A percentile compares a stretch with the other conserved stretches of the same genome.
These are phyloP conservation scores for Heliconius erato DNA, from an alignment of 2,888 invertebrate genomes.

Conservation along the genomic window DNA sequence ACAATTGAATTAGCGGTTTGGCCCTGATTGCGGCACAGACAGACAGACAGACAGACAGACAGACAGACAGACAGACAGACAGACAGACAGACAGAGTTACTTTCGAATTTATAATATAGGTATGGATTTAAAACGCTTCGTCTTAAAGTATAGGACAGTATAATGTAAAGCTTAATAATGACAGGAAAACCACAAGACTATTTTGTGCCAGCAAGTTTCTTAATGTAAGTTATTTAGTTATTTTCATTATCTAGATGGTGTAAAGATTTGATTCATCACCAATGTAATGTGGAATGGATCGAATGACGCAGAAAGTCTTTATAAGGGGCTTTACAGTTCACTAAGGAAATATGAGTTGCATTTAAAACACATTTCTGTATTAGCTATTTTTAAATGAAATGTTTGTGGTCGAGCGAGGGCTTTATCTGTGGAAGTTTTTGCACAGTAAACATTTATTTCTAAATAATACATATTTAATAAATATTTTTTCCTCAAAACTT, in stretches of 20 bases:
- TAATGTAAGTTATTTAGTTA: conserved; percentile 8
- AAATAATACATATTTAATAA: too few relatives aligned
- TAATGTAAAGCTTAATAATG: conserved; percentile 3
- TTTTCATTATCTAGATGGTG: conserved; percentile 14
- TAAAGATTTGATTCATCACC: conserved; percentile 12
- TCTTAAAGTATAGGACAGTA: background rate
- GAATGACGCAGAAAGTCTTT: conserved; percentile 36
- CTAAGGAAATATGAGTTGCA: conserved; percentile 31
- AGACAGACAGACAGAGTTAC: too few relatives aligned
- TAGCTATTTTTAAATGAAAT: conserved; percentile 27
- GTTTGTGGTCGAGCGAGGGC: conserved; percentile 35
- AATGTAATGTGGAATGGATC: conserved; percentile 31
- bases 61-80: too few relatives aligned
- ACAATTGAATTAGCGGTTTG: too few relatives aligned
- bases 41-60: too few relatives aligned
- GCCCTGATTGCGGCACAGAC: too few relatives aligned
- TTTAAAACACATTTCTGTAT: conserved; percentile 31
- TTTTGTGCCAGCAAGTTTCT: background rate
- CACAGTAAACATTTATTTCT: conserved; percentile 2
- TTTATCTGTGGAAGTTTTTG: conserved; percentile 28
- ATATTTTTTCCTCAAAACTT: conserved; percentile 5
- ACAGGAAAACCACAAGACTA: conserved; percentile 8
- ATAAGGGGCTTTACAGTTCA: conserved; percentile 41
- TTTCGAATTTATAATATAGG: too few relatives aligned
- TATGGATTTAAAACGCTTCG: background rate